A percentile compares a stretch with the other conserved stretches of the same genome.
phyloP scores from a whole-genome alignment of 2,888 invertebrate genomes.

The Chaetogeoica ovagalla region DNA sequence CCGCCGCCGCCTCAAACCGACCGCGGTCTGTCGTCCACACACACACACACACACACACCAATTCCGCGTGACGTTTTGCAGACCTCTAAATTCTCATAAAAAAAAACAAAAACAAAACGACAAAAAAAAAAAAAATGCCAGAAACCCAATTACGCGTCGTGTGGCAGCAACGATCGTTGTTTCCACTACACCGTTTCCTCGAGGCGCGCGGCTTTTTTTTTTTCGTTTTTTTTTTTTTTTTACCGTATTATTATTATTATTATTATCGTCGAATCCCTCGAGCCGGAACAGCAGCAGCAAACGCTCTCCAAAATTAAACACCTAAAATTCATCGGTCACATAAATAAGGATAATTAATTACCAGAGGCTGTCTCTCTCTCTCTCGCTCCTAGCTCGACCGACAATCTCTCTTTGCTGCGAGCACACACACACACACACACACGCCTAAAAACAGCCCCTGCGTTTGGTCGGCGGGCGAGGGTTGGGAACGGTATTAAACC shows the following conservation, averaged over 20 bases:
- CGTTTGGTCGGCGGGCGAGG: constrained; percentile 5
- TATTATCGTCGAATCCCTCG: constrained; percentile 7
- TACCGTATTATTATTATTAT: neutral
- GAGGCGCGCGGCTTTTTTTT: too few species aligned
- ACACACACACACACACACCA: neutral
- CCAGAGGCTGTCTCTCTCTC: neutral
- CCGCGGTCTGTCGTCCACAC: constrained; percentile 2
- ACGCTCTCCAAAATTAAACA: constrained; percentile 33
- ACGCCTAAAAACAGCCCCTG: neutral
- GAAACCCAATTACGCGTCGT: constrained; percentile 25
- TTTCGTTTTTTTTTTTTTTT: neutral
- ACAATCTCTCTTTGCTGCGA: too few species aligned
- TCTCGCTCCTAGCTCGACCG: neutral
- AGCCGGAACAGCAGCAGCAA: neutral
- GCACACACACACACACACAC: too few species aligned
- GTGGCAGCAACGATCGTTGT: neutral
- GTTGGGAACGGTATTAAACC: constrained; percentile 41
- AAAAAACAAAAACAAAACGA: too few species aligned
- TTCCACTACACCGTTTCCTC: constrained; percentile 12
- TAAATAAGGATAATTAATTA: constrained; percentile 50
- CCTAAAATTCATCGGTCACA: constrained; percentile 44
- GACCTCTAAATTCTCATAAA: constrained; percentile 19
- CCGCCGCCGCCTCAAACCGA: too few species aligned
- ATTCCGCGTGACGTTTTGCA: constrained; percentile 23
- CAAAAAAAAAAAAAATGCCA: neutral